Evolutionary conservation across 2,888 invertebrate genomes (phyloP).

Genomic region (Acanthopleura granulata): DNA sequence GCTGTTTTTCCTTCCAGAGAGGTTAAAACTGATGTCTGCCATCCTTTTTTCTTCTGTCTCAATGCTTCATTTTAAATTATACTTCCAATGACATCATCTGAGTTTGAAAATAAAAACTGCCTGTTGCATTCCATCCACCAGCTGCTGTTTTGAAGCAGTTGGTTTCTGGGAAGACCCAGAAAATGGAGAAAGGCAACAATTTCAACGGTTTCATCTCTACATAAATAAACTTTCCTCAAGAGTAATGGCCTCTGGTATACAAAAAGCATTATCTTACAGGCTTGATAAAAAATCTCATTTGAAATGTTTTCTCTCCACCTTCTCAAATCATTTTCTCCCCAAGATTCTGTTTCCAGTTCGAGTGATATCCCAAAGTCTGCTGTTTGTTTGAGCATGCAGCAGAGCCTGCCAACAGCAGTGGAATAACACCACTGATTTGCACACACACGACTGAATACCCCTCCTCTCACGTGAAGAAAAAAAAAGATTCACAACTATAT

Average conservation of each 20-base stretch:
- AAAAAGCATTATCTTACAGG: constrained; percentile 14
- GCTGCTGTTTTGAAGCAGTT: background rate
- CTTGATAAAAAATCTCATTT: background rate
- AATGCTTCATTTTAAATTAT: constrained; percentile 18
- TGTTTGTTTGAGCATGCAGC: no score
- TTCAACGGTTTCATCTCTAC: background rate
- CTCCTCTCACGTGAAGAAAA: no score
- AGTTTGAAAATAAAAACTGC: constrained; percentile 14
- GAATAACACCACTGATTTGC: no score
- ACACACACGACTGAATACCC: no score
- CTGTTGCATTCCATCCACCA: constrained; percentile 11
- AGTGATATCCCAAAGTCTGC: background rate
- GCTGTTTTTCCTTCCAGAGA: background rate
- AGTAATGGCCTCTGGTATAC: constrained; percentile 11
- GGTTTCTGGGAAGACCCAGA: background rate
- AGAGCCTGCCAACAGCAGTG: no score
- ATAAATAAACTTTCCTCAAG: background rate
- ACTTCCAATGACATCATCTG: constrained; percentile 8
- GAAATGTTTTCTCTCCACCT: background rate
- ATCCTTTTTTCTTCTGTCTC: background rate
- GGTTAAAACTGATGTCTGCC: constrained; percentile 1
- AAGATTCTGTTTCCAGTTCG: background rate
- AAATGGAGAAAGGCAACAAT: background rate
- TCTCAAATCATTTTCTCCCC: background rate
- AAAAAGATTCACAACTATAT: no score